Evolutionary conservation across 2,888 invertebrate species (phyloP).

Genomic region (Callinectes sapidus): DNA sequence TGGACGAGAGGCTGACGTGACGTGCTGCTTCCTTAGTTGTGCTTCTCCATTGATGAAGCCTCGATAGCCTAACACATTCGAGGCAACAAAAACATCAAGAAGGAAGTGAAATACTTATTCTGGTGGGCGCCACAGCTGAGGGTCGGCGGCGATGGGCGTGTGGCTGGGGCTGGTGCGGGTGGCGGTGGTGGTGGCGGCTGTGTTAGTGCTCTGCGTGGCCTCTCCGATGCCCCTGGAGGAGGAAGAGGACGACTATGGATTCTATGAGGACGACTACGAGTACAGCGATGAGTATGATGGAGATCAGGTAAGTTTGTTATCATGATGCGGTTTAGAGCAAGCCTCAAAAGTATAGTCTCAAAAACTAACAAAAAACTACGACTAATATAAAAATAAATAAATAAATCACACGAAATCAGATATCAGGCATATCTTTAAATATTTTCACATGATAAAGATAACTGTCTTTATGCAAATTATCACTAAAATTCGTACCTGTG

Average conservation of each 20-base stretch:
- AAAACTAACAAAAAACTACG: neutral
- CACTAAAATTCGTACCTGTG: neutral
- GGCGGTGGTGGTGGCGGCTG: neutral
- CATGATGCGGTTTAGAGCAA: neutral
- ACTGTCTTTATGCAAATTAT: neutral
- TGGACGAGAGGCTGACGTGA: neutral
- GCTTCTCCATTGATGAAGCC: neutral
- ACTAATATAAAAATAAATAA: too few species aligned
- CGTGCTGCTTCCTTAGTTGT: neutral
- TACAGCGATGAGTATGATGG: conserved; percentile 32
- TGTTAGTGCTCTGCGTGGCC: neutral
- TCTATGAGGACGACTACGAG: conserved; percentile 39
- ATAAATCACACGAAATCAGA: neutral
- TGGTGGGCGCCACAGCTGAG: neutral
- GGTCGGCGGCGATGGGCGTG: conserved; percentile 2
- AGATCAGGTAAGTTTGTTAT: neutral
- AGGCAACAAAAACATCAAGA: neutral
- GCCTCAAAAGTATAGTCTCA: neutral
- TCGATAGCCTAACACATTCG: neutral
- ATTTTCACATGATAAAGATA: neutral
- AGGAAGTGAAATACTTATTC: neutral
- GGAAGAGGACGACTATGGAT: neutral
- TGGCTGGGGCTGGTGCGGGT: neutral
- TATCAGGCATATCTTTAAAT: too few species aligned
- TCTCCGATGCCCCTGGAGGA: neutral